These are phyloP conservation scores for Melinaea marsaeus DNA, from an alignment of 2,888 invertebrate genomes.

Conservation along the genomic window DNA sequence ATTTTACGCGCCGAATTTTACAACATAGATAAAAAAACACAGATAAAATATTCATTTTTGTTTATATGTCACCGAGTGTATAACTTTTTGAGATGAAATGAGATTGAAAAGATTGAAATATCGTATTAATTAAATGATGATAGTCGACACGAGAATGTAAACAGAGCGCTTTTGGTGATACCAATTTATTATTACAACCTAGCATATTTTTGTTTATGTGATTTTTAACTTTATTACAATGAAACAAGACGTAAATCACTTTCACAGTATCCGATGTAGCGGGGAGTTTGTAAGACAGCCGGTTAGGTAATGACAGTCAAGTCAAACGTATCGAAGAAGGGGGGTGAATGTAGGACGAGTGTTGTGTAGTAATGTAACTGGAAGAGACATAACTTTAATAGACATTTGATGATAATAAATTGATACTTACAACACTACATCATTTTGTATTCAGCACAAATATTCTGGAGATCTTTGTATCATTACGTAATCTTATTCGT, in stretches of 20 bases:
- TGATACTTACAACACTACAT: constrained; percentile 18
- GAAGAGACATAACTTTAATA: constrained; percentile 45
- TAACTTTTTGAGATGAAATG: constrained; percentile 35
- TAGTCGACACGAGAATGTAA: constrained; percentile 63
- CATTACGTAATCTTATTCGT: constrained; percentile 4
- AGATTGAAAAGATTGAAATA: constrained; percentile 62
- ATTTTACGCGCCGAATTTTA: constrained; percentile 14
- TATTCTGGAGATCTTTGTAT: constrained; percentile 1
- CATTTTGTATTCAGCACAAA: constrained; percentile 17
- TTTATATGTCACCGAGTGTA: neutral
- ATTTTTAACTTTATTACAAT: constrained; percentile 47
- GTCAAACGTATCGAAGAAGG: constrained; percentile 68
- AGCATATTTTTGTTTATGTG: constrained; percentile 29
- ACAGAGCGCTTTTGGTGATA: constrained; percentile 59
- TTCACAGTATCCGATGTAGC: constrained; percentile 37
- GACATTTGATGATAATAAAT: constrained; percentile 36
- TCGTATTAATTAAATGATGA: constrained; percentile 71
- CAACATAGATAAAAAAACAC: constrained; percentile 7
- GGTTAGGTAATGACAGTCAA: constrained; percentile 72
- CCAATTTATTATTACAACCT: constrained; percentile 46
- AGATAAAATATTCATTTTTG: constrained; percentile 6
- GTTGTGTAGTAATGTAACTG: constrained; percentile 47
- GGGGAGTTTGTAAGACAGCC: constrained; percentile 62
- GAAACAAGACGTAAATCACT: constrained; percentile 38
- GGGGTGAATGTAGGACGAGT: constrained; percentile 72